A percentile compares a stretch with the other conserved stretches of the same genome.
Conservation (phyloP, 2,113 vertebrate species). For the Lycocorax pyrrhopterus region DNA sequence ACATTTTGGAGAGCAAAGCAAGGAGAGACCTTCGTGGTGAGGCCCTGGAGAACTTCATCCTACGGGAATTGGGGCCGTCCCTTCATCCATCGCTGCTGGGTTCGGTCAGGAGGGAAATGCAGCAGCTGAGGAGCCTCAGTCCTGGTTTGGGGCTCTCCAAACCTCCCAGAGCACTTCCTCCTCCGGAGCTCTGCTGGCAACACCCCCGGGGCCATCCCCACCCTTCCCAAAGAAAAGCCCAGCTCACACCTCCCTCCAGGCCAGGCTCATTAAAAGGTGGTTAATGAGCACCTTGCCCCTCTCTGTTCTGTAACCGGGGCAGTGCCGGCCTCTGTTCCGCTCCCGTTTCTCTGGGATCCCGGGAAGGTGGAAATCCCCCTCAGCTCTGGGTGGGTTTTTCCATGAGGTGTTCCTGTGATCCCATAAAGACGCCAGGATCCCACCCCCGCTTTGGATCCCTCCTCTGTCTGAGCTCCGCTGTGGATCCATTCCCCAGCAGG, state of each 20-base stretch:
- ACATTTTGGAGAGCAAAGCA: not conserved
- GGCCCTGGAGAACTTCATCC: not conserved
- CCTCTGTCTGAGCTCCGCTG: not conserved
- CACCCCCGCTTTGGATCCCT: not conserved
- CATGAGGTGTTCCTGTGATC: not conserved
- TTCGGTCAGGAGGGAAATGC: fast-evolving
- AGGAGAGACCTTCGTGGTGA: not conserved
- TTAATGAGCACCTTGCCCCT: not conserved
- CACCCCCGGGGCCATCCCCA: not conserved
- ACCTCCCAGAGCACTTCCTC: not conserved
- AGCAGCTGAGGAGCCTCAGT: not conserved
- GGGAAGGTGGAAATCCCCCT: not conserved
- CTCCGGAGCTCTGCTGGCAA: not conserved
- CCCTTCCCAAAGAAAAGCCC: not conserved
- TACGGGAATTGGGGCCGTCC: fast-evolving
- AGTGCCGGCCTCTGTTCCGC: not conserved
- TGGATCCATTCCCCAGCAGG: not conserved
- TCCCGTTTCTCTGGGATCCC: not conserved
- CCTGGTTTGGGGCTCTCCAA: not conserved
- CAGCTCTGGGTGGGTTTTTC: not conserved
- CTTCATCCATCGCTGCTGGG: not conserved
- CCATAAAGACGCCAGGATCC: not conserved
- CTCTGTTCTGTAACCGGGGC: not conserved
- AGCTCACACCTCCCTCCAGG: not conserved
- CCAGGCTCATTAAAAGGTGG: not conserved